A percentile compares a stretch with the other conserved stretches of the same genome.
These are phyloP conservation scores for Hydractinia symbiolongicarpus DNA, from an alignment of 30 jellyfish, hydroid and myxozoan genomes.

Conservation along the genomic window DNA sequence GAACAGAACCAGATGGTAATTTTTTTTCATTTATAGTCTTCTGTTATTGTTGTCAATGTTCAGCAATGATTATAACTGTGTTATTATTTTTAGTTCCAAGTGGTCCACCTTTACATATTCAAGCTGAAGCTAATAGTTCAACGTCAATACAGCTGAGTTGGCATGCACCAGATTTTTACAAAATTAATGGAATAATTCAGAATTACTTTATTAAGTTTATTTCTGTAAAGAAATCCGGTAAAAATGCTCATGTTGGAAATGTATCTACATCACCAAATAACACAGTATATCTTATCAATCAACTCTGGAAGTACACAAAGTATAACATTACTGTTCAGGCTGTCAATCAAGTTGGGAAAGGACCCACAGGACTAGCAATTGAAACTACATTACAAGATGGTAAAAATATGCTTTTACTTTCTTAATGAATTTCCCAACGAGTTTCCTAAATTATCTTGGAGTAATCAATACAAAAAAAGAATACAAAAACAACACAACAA, in stretches of 20 bases:
- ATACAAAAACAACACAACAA: background rate
- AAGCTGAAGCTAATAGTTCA: background rate
- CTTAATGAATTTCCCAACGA: background rate
- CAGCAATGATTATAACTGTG: too few relatives aligned
- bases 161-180: conserved; percentile 1
- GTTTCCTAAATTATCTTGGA: background rate
- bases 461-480: background rate
- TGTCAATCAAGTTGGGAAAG: conserved; percentile 1
- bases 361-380: background rate
- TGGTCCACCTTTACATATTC: background rate
- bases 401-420: background rate
- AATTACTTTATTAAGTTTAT: background rate
- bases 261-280: background rate
- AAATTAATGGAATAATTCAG: background rate
- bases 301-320: background rate
- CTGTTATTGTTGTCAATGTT: too few relatives aligned
- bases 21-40: too few relatives aligned
- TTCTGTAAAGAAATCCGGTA: background rate
- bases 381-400: background rate
- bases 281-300: background rate
- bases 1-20: too few relatives aligned
- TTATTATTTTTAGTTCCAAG: background rate
- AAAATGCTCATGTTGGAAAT: background rate
- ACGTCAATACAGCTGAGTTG: conserved; percentile 11
- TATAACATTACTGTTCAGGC: background rate